Conservation (phyloP, 2,888 invertebrate species). For the Seladonia tumulorum region DNA sequence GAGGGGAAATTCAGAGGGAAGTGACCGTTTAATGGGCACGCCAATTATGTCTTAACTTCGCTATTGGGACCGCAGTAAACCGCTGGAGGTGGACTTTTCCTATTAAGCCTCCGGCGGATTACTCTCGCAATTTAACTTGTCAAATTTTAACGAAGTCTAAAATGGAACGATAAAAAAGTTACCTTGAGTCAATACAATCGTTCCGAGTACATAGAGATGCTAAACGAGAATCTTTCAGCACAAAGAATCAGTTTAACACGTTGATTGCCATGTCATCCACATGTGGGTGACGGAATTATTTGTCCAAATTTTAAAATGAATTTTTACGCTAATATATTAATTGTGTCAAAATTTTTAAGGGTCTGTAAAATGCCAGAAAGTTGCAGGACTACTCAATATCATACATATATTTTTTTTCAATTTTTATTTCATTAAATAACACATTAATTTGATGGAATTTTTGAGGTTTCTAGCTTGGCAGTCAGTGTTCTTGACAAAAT, state of each 20-base stretch:
- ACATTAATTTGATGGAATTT: too few relatives aligned
- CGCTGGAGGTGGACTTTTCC: conserved; percentile 64
- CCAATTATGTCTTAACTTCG: conserved; percentile 69
- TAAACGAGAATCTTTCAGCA: background rate
- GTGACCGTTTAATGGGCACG: conserved; percentile 58
- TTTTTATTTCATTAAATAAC: too few relatives aligned
- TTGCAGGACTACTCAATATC: too few relatives aligned
- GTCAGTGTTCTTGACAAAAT: too few relatives aligned
- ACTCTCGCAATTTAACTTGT: background rate
- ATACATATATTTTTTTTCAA: too few relatives aligned
- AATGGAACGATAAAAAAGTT: background rate
- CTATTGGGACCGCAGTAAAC: conserved; percentile 68
- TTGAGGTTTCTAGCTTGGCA: too few relatives aligned
- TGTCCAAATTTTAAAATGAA: too few relatives aligned
- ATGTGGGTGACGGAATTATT: too few relatives aligned
- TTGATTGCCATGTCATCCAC: too few relatives aligned
- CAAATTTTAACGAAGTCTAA: background rate
- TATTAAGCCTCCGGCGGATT: conserved; percentile 20
- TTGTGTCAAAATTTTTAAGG: too few relatives aligned
- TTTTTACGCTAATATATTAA: too few relatives aligned
- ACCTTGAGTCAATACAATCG: background rate
- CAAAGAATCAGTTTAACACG: background rate
- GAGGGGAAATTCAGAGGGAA: conserved; percentile 47
- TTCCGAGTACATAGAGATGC: background rate
- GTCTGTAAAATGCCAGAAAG: too few relatives aligned